Base-by-base conservation (phyloP, 2,888 invertebrate genomes). In the Tillus elongatus region DNA sequence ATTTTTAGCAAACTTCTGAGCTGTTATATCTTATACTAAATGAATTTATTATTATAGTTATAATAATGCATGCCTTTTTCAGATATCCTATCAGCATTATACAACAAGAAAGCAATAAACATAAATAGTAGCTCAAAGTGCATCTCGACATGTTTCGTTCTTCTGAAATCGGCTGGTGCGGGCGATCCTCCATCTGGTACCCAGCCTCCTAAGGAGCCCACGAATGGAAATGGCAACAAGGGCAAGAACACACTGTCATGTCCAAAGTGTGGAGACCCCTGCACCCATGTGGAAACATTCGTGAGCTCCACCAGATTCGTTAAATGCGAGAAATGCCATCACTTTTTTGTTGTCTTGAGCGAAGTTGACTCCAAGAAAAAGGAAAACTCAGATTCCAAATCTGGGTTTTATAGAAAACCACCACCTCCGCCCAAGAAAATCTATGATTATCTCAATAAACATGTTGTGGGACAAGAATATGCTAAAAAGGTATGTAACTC, bases 371-470 rank as follows among this genome's bases (percentile, higher is more conserved):
- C 88, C 14, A 90, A 92, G 67, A 85, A 85, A 66, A 89, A 89
- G 63, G 90, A 88, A 50, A 83, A 83, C 42, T 73, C 79, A 1
- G 81, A 82, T 33, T 70, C 71, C 45, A 82, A 82, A 57, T 73
- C 72, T 50, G 81, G 82, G 14, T 78, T 77, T 52, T 80, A 66
- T 58, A 77, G 82, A 56, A 89, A 86, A 67, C 90, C 91, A 3
- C 91, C 92, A n/a, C 93, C 92, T 3, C 88, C 91, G 2, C 92
- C 92, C 0, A 92, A 90, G 69, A 92, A 92, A 79, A 97, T 98
- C 45, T 93, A 86, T 71, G 91, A 93, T 58, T 97, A 90, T 68
- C 71, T 98, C 46, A 89, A 97, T 70, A 85, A 86, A 57, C 93
- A 95, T 69, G 97, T 98, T 9, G 84, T 99, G 13, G 98, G 97